phyloP scores from a whole-genome alignment of 2,888 invertebrate species.

The Fissipunctia ypsillon region DNA sequence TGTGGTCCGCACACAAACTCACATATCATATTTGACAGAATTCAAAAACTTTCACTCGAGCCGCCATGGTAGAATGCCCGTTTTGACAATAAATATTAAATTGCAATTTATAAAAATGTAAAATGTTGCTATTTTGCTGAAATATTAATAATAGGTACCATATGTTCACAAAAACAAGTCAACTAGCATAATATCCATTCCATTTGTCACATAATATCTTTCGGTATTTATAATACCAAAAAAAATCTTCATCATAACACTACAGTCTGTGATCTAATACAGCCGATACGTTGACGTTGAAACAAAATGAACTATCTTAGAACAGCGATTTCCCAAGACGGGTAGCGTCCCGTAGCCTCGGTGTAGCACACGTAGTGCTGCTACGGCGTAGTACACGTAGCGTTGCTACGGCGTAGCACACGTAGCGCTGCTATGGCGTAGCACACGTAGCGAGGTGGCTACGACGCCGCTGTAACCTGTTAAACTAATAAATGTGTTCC shows the following conservation, averaged over 20 bases:
- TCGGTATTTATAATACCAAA: neutral
- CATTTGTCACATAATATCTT: too few species aligned
- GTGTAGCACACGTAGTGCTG: neutral
- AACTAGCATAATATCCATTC: too few species aligned
- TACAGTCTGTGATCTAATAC: conserved; percentile 7
- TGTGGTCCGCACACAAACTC: too few species aligned
- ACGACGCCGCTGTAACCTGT: conserved; percentile 37
- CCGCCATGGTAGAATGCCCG: too few species aligned
- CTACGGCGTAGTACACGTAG: conserved; percentile 39
- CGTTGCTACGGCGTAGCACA: conserved; percentile 13
- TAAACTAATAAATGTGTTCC: conserved; percentile 54
- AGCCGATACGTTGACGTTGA: neutral
- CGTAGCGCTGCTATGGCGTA: conserved; percentile 22
- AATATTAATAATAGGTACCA: too few species aligned
- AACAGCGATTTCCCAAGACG: conserved; percentile 29
- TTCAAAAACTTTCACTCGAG: too few species aligned
- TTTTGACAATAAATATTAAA: too few species aligned
- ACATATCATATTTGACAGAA: too few species aligned
- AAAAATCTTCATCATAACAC: neutral
- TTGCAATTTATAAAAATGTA: too few species aligned
- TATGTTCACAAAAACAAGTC: too few species aligned
- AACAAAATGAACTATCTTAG: conserved; percentile 22
- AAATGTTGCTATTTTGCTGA: too few species aligned
- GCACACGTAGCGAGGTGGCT: conserved; percentile 22
- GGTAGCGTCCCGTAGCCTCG: conserved; percentile 12